Evolutionary conservation across 2,888 invertebrate genomes (phyloP).

Genomic region (Xanthia icteritia): DNA sequence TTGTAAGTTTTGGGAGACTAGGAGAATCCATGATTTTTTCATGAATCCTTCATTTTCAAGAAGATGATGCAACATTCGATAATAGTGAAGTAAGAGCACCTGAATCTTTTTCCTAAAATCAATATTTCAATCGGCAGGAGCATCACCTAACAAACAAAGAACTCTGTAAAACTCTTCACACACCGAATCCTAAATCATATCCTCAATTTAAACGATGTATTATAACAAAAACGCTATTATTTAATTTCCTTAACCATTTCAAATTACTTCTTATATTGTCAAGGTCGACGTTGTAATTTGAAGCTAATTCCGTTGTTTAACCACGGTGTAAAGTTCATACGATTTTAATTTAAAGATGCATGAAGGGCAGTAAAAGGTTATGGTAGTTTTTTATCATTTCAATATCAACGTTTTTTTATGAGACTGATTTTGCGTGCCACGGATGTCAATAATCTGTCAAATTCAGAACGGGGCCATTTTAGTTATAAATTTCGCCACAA

Average conservation of each 20-base stretch:
- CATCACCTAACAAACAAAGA: neutral
- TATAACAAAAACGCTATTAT: constrained; percentile 49
- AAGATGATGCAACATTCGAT: neutral
- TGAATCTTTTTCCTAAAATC: neutral
- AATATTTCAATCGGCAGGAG: neutral
- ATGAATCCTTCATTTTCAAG: neutral
- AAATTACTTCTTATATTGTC: constrained; percentile 57
- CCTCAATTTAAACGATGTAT: constrained; percentile 57
- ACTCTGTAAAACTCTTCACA: constrained; percentile 14
- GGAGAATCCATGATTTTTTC: neutral
- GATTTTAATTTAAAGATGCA: constrained; percentile 48
- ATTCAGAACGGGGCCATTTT: neutral
- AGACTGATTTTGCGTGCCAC: too few relatives aligned
- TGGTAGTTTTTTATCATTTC: neutral
- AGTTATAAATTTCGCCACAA: too few relatives aligned
- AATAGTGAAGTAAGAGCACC: neutral
- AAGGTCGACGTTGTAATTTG: constrained; percentile 56
- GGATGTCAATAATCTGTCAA: neutral
- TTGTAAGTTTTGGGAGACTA: neutral
- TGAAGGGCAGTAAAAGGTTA: constrained; percentile 4
- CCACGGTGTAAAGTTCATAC: constrained; percentile 56
- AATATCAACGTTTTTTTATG: neutral
- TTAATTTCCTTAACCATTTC: constrained; percentile 57
- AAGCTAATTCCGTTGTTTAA: constrained; percentile 44
- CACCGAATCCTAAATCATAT: constrained; percentile 31